Conservation (phyloP, 2,113 vertebrate species). For the Toxostoma redivivum region DNA sequence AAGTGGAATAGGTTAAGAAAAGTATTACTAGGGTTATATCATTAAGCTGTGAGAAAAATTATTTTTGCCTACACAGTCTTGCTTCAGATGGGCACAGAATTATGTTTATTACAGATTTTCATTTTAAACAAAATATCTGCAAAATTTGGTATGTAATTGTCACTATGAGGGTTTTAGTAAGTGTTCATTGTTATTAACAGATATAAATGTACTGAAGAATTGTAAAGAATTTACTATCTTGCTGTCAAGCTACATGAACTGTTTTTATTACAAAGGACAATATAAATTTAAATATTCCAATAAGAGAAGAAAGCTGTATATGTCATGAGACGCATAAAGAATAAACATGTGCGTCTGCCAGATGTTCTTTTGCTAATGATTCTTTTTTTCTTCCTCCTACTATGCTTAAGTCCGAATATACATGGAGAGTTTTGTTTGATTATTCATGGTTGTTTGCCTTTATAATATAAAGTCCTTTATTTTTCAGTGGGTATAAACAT, state of each 20-base stretch:
- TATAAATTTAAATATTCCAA: neutral
- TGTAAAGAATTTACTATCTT: neutral
- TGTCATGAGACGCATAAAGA: neutral
- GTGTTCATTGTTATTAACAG: neutral
- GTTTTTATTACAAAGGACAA: neutral
- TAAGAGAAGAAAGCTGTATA: neutral
- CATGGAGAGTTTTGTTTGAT: neutral
- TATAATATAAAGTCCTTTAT: neutral
- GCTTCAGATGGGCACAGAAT: neutral
- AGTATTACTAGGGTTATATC: neutral
- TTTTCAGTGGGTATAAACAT: neutral
- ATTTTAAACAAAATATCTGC: neutral
- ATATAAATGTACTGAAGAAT: neutral
- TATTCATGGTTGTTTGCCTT: neutral
- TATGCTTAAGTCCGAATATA: neutral
- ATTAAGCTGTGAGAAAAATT: neutral
- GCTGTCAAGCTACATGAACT: neutral
- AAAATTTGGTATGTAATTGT: neutral
- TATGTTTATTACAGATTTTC: neutral
- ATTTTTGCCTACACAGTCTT: neutral
- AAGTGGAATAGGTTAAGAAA: neutral
- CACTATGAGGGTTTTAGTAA: neutral
- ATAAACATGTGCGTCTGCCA: conserved; percentile 2
- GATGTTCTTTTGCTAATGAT: neutral
- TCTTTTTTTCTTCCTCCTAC: neutral